Percentiles rank a stretch among this genome's conserved stretches.
Evolutionary conservation across 1,140 invertebrate species (phyloP).

Genomic region (Coboldia fuscipes): DNA sequence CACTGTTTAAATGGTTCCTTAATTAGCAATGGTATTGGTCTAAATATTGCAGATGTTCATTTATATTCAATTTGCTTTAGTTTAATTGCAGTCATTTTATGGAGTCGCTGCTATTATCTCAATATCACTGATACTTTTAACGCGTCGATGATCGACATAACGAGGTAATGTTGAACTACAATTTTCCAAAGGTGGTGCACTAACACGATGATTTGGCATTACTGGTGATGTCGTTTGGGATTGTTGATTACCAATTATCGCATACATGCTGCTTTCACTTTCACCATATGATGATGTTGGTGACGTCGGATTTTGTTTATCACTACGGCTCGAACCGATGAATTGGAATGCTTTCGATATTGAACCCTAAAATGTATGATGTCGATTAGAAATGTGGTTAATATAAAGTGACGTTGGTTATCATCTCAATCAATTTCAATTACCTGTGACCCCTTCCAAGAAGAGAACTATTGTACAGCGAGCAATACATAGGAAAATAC

Average conservation of each 20-base stretch:
- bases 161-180: conserved; percentile 8
- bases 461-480: conserved; percentile 14
- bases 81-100: too few species aligned
- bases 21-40: too few species aligned
- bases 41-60: too few species aligned
- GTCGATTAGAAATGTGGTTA: too few species aligned
- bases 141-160: conserved; percentile 32
- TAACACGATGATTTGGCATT: conserved; percentile 20
- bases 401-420: conserved; percentile 3
- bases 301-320: conserved; percentile 21
- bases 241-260: conserved; percentile 34
- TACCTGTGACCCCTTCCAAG: conserved; percentile 23
- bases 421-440: conserved; percentile 3
- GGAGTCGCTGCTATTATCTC: conserved; percentile 29
- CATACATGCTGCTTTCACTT: conserved; percentile 20
- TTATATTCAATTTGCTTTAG: too few species aligned
- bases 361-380: conserved; percentile 19
- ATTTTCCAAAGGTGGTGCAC: conserved; percentile 21
- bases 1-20: too few species aligned
- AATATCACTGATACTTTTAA: conserved; percentile 50
- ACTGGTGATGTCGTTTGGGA: conserved; percentile 23
- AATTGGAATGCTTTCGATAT: conserved; percentile 21
- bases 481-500: conserved; percentile 5
- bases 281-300: conserved; percentile 22
- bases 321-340: conserved; percentile 15